phyloP scores from a whole-genome alignment of 2,888 invertebrate genomes.

The Pyrochroa serraticornis region DNA sequence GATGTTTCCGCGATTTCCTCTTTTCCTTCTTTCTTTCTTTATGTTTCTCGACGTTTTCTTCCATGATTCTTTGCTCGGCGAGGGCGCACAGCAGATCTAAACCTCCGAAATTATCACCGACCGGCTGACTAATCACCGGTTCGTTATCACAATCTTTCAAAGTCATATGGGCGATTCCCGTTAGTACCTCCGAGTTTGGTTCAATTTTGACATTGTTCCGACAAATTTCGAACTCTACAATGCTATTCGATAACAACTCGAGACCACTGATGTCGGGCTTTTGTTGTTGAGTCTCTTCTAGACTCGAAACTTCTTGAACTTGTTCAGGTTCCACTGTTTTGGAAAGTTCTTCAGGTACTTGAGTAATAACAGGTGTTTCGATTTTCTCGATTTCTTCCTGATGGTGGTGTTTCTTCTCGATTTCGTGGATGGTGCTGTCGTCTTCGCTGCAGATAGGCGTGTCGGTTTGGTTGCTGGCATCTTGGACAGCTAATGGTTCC shows the following conservation, averaged over 20 bases:
- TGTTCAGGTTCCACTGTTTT: conserved; percentile 32
- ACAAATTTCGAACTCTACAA: conserved; percentile 74
- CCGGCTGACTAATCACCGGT: conserved; percentile 57
- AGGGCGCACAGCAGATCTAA: conserved; percentile 81
- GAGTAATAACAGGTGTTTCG: conserved; percentile 21
- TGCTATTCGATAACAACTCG: conserved; percentile 83
- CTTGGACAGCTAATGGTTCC: conserved; percentile 68
- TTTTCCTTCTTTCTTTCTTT: conserved; percentile 57
- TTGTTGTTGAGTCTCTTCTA: conserved; percentile 4
- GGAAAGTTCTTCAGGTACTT: conserved; percentile 25
- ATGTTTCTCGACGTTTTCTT: conserved; percentile 64
- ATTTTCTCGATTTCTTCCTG: conserved; percentile 20
- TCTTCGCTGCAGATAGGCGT: conserved; percentile 74
- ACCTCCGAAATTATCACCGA: conserved; percentile 64
- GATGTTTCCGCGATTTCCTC: conserved; percentile 55
- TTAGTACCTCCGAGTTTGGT: conserved; percentile 53
- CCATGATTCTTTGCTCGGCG: conserved; percentile 83
- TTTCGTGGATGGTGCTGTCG: conserved; percentile 56
- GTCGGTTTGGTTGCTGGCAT: conserved; percentile 85
- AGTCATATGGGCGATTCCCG: conserved; percentile 44
- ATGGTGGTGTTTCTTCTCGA: not conserved
- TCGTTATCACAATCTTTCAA: conserved; percentile 51
- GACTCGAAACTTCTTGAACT: conserved; percentile 22
- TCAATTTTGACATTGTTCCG: conserved; percentile 53
- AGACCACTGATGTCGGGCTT: conserved; percentile 78